Base-by-base conservation (phyloP, 2,113 vertebrate species). In the Pelecanoides urinatrix region DNA sequence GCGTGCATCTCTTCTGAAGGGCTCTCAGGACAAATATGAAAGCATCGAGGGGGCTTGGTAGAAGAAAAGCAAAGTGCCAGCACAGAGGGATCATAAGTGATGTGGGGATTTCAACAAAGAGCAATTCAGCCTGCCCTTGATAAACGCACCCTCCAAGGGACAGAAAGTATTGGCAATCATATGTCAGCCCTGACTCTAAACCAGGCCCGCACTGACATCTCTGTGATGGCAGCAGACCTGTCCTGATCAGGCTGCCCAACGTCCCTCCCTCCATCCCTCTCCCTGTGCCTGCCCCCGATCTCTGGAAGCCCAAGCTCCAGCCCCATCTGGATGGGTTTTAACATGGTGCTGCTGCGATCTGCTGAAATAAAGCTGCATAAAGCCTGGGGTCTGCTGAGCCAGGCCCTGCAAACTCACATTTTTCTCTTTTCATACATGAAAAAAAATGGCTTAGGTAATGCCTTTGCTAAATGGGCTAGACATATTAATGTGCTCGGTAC, bases 1-100 rank as follows among this genome's bases (percentile, higher is more conserved):
- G 34, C 0, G 0, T 10, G 26, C 1, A 1, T 17, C 17, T 62
- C 26, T 71, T 75, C 45, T 5, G 5, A 49, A 38, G 40, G 19
- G 15, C 16, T 1, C 36, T 38, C 44, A 13, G 40, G 19, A 63
- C 5, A 73, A 52, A 59, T 21, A 50, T 14, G 25, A 65, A 56
- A 66, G 26, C 25, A 22, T 9, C 0, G 1, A 73, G n/a, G 4
- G 4, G 8, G 4, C 8, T 8, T 25, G 85, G 14, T 11, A 2
- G 8, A 49, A 76, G 65, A 77, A 85, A 63, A 87, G 9, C 16
- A 10, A 65, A 55, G 13, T 40, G 10, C 19, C 19, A 26, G 2
- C 26, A 38, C 34, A 74, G 55, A 88, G 15, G 25, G 26, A 27
- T 55, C 25, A 2, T 27, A 25, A 62, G 17, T 21, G 34, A 32